These are phyloP conservation scores for Hypsopygia costalis DNA, from an alignment of 2,888 invertebrate species.

Conservation along the genomic window DNA sequence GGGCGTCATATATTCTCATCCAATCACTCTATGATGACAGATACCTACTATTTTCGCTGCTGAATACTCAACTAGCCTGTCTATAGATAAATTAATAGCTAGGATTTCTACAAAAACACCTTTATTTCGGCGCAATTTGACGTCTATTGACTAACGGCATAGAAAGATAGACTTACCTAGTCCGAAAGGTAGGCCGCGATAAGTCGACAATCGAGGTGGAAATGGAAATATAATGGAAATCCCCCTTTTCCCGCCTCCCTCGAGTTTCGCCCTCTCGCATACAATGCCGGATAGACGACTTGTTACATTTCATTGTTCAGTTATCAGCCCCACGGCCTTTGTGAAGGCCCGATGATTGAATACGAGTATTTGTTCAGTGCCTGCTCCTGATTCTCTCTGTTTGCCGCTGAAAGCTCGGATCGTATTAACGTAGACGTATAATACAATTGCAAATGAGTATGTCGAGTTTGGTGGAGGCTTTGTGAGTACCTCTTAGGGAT, in stretches of 20 bases:
- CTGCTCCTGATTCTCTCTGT: conserved; percentile 71
- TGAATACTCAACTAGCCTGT: background rate
- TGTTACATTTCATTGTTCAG: conserved; percentile 81
- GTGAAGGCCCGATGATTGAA: conserved; percentile 77
- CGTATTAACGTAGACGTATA: conserved; percentile 48
- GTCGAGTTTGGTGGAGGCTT: conserved; percentile 33
- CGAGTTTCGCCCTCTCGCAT: conserved; percentile 36
- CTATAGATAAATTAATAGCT: background rate
- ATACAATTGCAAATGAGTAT: conserved; percentile 55
- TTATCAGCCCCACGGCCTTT: conserved; percentile 76
- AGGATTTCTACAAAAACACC: conserved; percentile 32
- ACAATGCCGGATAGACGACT: conserved; percentile 79
- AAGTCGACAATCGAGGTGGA: conserved; percentile 78
- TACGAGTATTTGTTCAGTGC: conserved; percentile 77
- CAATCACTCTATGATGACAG: background rate
- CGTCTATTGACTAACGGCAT: conserved; percentile 69
- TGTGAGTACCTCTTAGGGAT: conserved; percentile 16
- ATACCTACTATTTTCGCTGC: background rate
- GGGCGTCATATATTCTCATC: background rate
- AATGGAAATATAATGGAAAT: conserved; percentile 80
- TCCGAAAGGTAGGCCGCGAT: conserved; percentile 75
- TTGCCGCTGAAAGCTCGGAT: conserved; percentile 66
- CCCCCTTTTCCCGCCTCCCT: conserved; percentile 35
- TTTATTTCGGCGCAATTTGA: conserved; percentile 43
- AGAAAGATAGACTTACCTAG: conserved; percentile 78